A percentile compares a stretch with the other conserved stretches of the same genome.
These are phyloP conservation scores for Drosophila nigrodunni DNA, from an alignment of 1,140 invertebrate genomes.

Conservation along the genomic window DNA sequence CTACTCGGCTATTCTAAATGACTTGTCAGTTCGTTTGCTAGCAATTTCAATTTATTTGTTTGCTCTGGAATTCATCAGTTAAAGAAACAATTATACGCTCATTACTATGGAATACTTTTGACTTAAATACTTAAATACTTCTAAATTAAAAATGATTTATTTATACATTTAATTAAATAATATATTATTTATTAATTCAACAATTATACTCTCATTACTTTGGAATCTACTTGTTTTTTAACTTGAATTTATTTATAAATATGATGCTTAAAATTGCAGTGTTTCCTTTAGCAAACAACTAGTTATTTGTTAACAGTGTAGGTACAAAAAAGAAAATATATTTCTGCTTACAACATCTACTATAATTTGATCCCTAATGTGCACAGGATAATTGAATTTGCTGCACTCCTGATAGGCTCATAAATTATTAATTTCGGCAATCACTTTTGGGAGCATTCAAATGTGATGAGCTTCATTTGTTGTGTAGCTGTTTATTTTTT, in stretches of 20 bases:
- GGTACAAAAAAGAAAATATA: too few species aligned
- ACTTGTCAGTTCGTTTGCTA: slow-evolving; percentile 5
- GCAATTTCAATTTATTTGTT: slow-evolving; percentile 15
- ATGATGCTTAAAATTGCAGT: too few species aligned
- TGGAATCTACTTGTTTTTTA: too few species aligned
- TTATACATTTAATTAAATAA: too few species aligned
- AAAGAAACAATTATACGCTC: background rate
- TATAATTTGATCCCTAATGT: too few species aligned
- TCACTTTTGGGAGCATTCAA: slow-evolving; percentile 1
- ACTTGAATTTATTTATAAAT: too few species aligned
- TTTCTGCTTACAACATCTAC: too few species aligned
- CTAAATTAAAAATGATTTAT: too few species aligned
- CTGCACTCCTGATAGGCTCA: background rate
- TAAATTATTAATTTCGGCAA: background rate
- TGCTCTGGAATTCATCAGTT: background rate
- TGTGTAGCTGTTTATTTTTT: background rate
- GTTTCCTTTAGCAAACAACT: too few species aligned
- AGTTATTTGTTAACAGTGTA: too few species aligned
- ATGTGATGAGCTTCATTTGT: slow-evolving; percentile 5
- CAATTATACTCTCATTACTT: too few species aligned
- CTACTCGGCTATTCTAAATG: slow-evolving; percentile 13
- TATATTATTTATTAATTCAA: too few species aligned
- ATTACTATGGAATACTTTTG: background rate
- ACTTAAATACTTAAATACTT: background rate
- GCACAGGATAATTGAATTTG: background rate